Evolutionary conservation across 2,888 invertebrate genomes (phyloP).

Genomic region (Arctia plantaginis): DNA sequence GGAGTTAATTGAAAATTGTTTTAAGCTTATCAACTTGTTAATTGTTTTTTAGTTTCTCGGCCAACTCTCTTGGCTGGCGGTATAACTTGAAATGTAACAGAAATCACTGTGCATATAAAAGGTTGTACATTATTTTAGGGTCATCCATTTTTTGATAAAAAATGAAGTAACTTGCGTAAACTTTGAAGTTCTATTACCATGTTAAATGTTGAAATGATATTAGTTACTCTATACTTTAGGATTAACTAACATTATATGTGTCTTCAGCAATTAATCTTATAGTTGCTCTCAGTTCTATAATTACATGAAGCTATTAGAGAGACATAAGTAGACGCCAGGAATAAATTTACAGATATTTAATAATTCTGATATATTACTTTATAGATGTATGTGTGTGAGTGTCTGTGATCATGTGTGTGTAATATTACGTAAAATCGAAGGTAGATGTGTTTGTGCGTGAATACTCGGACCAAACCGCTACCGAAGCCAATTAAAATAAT

Average conservation of each 20-base stretch:
- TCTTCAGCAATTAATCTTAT: constrained; percentile 29
- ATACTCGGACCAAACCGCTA: constrained; percentile 76
- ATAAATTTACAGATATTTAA: constrained; percentile 60
- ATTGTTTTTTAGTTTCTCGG: constrained; percentile 86
- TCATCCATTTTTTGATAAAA: constrained; percentile 1
- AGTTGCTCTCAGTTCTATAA: constrained; percentile 44
- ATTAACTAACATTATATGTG: constrained; percentile 22
- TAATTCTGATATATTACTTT: constrained; percentile 56
- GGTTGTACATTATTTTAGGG: constrained; percentile 40
- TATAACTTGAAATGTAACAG: constrained; percentile 66
- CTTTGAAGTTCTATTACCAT: not conserved
- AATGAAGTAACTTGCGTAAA: not conserved
- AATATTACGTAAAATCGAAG: constrained; percentile 54
- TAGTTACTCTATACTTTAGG: not conserved
- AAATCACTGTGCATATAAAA: constrained; percentile 60
- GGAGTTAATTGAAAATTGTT: constrained; percentile 87
- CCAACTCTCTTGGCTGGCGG: constrained; percentile 78
- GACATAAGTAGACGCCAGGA: constrained; percentile 51
- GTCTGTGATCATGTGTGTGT: constrained; percentile 32
- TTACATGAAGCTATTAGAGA: constrained; percentile 51
- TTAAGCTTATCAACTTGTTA: constrained; percentile 87
- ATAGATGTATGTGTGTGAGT: not conserved
- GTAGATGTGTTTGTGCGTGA: constrained; percentile 64
- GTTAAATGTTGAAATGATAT: not conserved
- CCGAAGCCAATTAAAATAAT: constrained; percentile 87